Conservation (phyloP, 2,113 vertebrate species). For the Xiphophorus maculatus region DNA sequence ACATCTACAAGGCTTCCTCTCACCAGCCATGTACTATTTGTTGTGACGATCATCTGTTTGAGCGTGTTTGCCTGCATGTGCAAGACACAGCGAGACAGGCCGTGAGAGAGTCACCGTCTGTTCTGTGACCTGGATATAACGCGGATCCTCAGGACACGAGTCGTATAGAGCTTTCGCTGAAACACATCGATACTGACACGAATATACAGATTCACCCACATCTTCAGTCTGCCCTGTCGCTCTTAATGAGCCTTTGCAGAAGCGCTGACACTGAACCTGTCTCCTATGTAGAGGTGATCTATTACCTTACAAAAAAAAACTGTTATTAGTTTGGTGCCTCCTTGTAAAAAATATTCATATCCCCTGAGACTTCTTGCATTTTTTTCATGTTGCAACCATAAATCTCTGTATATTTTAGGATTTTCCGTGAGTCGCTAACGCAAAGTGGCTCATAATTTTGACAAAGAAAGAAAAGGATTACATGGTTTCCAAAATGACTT, state of each 20-base stretch:
- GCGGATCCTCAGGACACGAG: constrained; percentile 20
- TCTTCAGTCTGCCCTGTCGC: not conserved
- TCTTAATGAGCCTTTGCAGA: not conserved
- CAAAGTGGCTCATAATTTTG: no score
- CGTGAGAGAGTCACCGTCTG: constrained; percentile 21
- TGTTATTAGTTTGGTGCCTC: not conserved
- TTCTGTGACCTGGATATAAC: constrained; percentile 59
- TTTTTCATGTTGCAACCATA: no score
- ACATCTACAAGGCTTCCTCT: constrained; percentile 18
- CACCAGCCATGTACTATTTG: constrained; percentile 19
- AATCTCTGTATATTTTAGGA: no score
- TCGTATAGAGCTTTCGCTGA: constrained; percentile 21
- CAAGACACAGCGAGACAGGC: not conserved
- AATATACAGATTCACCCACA: not conserved
- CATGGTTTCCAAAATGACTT: no score
- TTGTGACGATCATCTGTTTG: constrained; percentile 27
- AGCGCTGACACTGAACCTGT: not conserved
- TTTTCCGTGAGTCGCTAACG: no score
- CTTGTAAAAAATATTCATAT: no score
- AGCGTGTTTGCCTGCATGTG: not conserved
- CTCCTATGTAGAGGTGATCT: not conserved
- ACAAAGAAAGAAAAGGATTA: no score
- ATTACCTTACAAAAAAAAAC: not conserved
- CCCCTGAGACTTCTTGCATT: no score
- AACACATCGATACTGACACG: constrained; percentile 13